Evolutionary conservation across 2,797 vertebrate species (phyloP), one percentile per base, ranked within the genome.

Genomic region (Prionace glauca): DNA sequence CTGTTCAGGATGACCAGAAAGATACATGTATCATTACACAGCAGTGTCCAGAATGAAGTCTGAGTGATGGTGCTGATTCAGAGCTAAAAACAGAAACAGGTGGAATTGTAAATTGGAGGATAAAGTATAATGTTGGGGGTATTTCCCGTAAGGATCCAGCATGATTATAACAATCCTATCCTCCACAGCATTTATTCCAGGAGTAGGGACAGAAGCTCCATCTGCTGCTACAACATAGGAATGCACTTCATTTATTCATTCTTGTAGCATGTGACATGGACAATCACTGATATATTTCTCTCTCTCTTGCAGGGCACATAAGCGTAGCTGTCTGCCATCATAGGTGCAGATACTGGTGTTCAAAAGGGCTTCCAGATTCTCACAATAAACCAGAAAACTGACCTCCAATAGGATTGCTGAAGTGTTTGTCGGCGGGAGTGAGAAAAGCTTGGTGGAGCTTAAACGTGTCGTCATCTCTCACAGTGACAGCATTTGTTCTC

Each of bases 151-250:
- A 67, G 18, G 65, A 24, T 69, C n/a, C n/a, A 92, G 36, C 65
- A 92, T 26, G 65, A 7, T 36, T 92, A n/a, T 69, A 32, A 41
- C 10, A 9, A 92, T 24, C 20, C 62, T 41, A 69, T 92, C 65
- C 65, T 69, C 20, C 36, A 67, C 62, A 92, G 81, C 65, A 69
- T 22, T 24, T 92, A 69, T 92, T 69, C 90, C 90, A 92, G 65
- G 90, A 69, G 10, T 4, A 92, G n/a, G 62, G 65, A n/a, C n/a
- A 12, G 65, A 92, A 92, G 90, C 90, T 92, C 62, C 90, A 92
- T 92, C 90, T 92, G 65, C 90, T 92, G 90, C 90, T 65, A 92
- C 45, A 69, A 41, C n/a, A 69, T 11, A 69, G 90, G 90, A 92
- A 92, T 92, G 90, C 90, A 69, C 62, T 67, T 24, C 22, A 65